Evolutionary conservation across 2,797 vertebrate genomes (phyloP).

Genomic region (Notolabrus celidotus): DNA sequence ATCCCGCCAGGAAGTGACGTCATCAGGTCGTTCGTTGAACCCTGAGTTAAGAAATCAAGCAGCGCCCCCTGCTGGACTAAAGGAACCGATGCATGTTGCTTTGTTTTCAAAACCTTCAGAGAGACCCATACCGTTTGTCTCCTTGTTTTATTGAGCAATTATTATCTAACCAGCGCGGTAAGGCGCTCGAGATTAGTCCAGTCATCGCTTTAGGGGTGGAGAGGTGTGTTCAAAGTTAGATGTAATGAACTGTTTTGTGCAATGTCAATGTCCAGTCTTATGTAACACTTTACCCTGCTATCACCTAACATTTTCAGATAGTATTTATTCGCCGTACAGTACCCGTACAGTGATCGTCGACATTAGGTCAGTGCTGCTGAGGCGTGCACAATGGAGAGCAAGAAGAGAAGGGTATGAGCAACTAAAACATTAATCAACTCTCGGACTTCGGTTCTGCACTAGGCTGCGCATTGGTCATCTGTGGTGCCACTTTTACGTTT

Average conservation of each 20-base stretch:
- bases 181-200: neutral
- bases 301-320: neutral
- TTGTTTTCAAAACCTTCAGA: no score
- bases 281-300: neutral
- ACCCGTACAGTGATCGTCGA: no score
- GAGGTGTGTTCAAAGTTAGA: neutral
- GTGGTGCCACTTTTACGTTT: no score
- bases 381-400: slow-evolving; percentile 17
- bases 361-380: no score
- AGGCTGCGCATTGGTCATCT: no score
- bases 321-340: no score
- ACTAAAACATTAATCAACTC: no score
- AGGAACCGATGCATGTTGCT: no score
- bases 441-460: no score
- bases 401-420: slow-evolving; percentile 28
- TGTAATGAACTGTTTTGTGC: neutral
- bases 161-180: neutral
- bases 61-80: slow-evolving; percentile 24
- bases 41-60: rapidly evolving
- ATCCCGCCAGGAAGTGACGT: slow-evolving; percentile 66
- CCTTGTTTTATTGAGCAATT: no score
- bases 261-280: neutral
- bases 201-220: neutral
- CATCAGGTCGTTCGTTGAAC: rapidly evolving
- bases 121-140: no score